phyloP scores from a whole-genome alignment of 92 coral and sea anemone genomes.

The Pocillopora meandrina region DNA sequence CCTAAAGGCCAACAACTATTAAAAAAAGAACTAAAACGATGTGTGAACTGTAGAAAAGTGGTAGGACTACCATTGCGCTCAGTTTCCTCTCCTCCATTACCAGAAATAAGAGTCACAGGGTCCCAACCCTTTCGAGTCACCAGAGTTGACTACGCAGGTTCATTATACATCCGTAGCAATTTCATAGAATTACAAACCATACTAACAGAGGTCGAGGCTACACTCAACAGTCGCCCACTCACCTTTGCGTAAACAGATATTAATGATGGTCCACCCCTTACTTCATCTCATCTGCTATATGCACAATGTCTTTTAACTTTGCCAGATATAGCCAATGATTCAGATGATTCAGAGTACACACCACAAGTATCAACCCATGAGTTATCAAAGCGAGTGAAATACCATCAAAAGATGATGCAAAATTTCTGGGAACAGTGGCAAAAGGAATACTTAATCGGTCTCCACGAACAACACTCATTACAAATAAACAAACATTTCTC shows the following conservation, averaged over 20 bases:
- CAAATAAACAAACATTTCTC: not conserved
- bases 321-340: not conserved
- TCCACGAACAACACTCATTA: not conserved
- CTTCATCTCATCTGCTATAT: conserved; percentile 5
- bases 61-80: not conserved
- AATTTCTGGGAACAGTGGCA: conserved; percentile 10
- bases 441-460: not conserved
- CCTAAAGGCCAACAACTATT: no score
- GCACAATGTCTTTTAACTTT: conserved; percentile 29
- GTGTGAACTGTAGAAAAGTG: no score
- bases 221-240: conserved; percentile 26
- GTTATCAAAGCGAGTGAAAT: not conserved
- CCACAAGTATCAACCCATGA: not conserved
- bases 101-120: no score
- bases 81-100: no score
- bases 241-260: conserved; percentile 33
- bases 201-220: conserved; percentile 26
- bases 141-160: not conserved
- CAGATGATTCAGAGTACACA: not conserved
- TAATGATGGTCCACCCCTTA: no score
- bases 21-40: no score
- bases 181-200: conserved; percentile 6
- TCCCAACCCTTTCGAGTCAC: no score
- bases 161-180: not conserved
- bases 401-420: conserved; percentile 1